phyloP scores from a whole-genome alignment of 35 echinoderm and acorn worm species.

The Apostichopus japonicus region DNA sequence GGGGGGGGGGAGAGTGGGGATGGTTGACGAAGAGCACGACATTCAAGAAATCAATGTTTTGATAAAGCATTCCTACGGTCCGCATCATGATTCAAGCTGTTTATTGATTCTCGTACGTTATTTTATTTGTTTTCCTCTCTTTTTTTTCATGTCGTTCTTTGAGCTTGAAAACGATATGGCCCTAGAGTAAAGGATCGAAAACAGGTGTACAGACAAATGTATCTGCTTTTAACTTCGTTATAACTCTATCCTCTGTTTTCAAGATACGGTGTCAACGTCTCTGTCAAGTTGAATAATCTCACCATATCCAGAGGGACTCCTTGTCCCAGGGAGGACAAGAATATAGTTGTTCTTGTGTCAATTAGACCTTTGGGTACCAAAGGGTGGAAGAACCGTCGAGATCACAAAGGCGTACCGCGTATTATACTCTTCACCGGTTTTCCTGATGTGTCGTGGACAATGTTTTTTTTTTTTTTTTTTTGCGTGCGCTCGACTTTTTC shows the following conservation, averaged over 20 bases:
- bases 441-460: too few relatives aligned
- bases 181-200: background rate
- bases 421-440: too few relatives aligned
- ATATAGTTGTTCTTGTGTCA: slow-evolving; percentile 6
- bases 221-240: slow-evolving; percentile 3
- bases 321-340: background rate
- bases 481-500: too few relatives aligned
- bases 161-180: background rate
- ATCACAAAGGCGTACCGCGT: background rate
- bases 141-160: too few relatives aligned
- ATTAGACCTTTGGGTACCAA: background rate
- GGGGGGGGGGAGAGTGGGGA: too few relatives aligned
- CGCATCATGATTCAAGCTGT: too few relatives aligned
- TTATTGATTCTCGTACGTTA: too few relatives aligned
- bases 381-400: background rate
- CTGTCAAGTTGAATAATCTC: slow-evolving; percentile 2
- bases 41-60: too few relatives aligned
- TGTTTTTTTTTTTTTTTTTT: too few relatives aligned
- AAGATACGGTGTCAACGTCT: background rate
- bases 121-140: too few relatives aligned
- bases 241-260: background rate
- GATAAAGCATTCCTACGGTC: too few relatives aligned
- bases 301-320: background rate
- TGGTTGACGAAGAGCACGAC: too few relatives aligned
- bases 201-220: slow-evolving; percentile 23